phyloP scores from a whole-genome alignment of 2,888 invertebrate species.

The Allolobophora icterica region DNA sequence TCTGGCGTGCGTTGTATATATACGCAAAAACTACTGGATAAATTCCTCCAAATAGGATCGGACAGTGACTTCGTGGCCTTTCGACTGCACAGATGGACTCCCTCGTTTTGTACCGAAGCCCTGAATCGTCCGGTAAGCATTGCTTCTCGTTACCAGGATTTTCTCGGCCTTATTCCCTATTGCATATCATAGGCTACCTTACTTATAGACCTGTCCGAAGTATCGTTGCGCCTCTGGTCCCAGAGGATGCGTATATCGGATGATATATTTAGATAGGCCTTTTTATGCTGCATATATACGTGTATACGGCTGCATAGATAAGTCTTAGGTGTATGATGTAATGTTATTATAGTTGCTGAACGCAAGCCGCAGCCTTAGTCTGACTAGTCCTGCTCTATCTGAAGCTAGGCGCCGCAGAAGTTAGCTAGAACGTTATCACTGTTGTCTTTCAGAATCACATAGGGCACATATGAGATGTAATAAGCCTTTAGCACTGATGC shows the following conservation, averaged over 20 bases:
- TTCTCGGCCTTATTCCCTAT: not conserved
- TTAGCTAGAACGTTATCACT: no score
- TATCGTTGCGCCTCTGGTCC: not conserved
- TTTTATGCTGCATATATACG: not conserved
- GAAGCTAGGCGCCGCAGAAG: no score
- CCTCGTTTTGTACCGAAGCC: not conserved
- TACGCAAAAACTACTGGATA: not conserved
- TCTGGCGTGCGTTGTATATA: not conserved
- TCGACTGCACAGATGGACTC: conserved; percentile 18
- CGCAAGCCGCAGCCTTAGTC: no score
- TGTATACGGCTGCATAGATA: not conserved
- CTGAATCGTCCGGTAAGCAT: conserved; percentile 14
- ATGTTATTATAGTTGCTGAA: not conserved
- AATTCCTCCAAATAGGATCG: not conserved
- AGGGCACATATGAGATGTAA: no score
- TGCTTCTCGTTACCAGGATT: not conserved
- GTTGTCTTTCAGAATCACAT: no score
- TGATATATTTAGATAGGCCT: not conserved
- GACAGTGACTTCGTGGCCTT: conserved; percentile 26
- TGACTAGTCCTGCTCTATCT: no score
- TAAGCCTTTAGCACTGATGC: no score
- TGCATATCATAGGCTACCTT: not conserved
- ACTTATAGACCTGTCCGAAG: not conserved
- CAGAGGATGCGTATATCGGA: conserved; percentile 4
- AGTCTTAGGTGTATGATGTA: not conserved